phyloP scores from a whole-genome alignment of 2,797 vertebrate genomes.

The Leucoraja ocellata region DNA sequence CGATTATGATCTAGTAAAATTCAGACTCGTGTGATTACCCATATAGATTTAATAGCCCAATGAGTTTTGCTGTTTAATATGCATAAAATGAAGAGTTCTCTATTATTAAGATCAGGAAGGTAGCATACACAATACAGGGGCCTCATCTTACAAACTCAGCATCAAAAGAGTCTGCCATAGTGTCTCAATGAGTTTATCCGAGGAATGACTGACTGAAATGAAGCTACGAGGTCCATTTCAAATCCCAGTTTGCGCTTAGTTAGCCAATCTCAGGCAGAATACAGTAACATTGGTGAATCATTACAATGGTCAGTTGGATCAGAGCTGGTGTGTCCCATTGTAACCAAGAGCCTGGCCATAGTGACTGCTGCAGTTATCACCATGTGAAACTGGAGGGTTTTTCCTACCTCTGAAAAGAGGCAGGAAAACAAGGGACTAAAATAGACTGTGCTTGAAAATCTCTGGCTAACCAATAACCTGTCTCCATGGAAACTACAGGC shows the following conservation, averaged over 20 bases:
- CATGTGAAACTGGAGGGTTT: background rate
- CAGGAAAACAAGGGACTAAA: background rate
- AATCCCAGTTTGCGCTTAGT: background rate
- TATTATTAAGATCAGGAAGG: background rate
- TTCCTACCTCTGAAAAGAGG: background rate
- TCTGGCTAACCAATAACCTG: background rate
- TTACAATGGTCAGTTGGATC: background rate
- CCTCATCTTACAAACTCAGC: background rate
- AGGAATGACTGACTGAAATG: background rate
- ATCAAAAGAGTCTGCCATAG: background rate
- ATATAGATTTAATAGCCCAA: background rate
- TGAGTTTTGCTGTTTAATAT: background rate
- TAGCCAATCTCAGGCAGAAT: background rate
- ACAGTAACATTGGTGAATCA: background rate
- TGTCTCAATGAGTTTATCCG: background rate
- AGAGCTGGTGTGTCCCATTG: background rate
- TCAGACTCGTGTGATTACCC: background rate
- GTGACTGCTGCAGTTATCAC: background rate
- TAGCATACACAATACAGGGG: background rate
- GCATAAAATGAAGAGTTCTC: background rate
- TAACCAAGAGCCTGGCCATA: background rate
- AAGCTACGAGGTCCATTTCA: background rate
- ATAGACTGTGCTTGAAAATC: background rate
- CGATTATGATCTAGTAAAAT: background rate
- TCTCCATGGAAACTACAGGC: constrained; percentile 30